Base-by-base conservation (phyloP, 1,140 invertebrate species). In the Penaeus vannamei region DNA sequence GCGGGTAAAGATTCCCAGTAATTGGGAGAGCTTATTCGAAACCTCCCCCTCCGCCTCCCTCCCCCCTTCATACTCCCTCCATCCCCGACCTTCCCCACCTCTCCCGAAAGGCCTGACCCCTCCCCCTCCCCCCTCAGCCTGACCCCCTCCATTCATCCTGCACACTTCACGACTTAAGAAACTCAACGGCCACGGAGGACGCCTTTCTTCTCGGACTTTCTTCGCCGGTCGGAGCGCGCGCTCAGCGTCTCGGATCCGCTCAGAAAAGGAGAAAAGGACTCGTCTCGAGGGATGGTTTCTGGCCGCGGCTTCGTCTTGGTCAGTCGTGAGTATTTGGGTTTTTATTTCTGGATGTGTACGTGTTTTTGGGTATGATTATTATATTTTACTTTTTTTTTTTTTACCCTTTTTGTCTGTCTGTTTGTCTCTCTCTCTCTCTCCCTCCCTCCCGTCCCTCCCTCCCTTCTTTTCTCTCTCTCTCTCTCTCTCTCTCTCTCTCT, bases 101-200 rank as follows among this genome's bases (percentile, higher is more conserved):
- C 46, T 14, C 8, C 46, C 46, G 3, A 12, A 12, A 12, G 46
- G 46, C 14, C 42, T 46, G 42, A 46, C 42, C 42, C n/a, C 36
- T 36, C 36, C n/a, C 85, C 60, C 61, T 32, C 81, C 85, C 85
- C 61, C 22, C 53, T 26, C 76, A 53, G 14, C 26, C 72, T 60
- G n/a, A 7, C 76, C 85, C 29, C 29, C 85, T 60, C 85, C 60
- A 86, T 86, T 86, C 85, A 86, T 60, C n/a, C 59, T 86, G 85
- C 85, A 86, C 85, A 86, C 85, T 86, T 77, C 85, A 86, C 85
- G 85, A 86, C 85, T 86, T 86, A 86, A 86, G 85, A 86, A 86
- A 86, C 85, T 86, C 85, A 86, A 86, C 85, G 85, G 85, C 85
- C 85, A 53, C 76, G 53, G 60, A 22, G 3, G 59, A 59, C 77